Percentiles rank a stretch among this genome's conserved stretches.
These are phyloP conservation scores for Lithobius niger DNA, from an alignment of 1,140 invertebrate species.

Conservation along the genomic window DNA sequence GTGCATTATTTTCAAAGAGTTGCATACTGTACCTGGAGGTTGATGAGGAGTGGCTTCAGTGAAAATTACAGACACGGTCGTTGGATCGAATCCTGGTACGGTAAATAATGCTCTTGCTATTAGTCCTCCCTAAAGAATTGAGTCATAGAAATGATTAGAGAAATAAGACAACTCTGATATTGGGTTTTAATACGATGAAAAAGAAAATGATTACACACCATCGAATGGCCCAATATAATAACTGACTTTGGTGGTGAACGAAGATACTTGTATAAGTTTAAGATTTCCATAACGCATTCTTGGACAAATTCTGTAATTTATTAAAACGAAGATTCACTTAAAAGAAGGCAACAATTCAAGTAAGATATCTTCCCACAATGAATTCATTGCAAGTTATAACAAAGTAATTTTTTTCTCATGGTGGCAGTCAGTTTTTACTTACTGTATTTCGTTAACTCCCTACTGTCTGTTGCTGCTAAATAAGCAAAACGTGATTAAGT, in stretches of 20 bases:
- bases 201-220: slow-evolving; percentile 57
- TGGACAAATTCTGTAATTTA: slow-evolving; percentile 50
- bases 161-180: background rate
- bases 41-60: slow-evolving; percentile 67
- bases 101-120: slow-evolving; percentile 61
- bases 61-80: slow-evolving; percentile 53
- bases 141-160: slow-evolving; percentile 15
- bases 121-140: slow-evolving; percentile 56
- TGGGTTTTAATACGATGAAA: too few relatives aligned
- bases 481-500: too few relatives aligned
- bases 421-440: too few relatives aligned
- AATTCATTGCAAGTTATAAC: too few relatives aligned
- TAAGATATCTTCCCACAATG: too few relatives aligned
- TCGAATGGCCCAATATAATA: slow-evolving; percentile 77
- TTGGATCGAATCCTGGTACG: slow-evolving; percentile 40
- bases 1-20: too few relatives aligned
- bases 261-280: slow-evolving; percentile 49
- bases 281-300: slow-evolving; percentile 52
- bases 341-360: too few relatives aligned
- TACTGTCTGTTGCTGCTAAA: too few relatives aligned
- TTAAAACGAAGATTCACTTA: too few relatives aligned
- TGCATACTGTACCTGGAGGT: slow-evolving; percentile 55
- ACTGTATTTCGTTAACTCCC: too few relatives aligned
- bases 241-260: slow-evolving; percentile 43
- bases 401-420: too few relatives aligned